Evolutionary conservation across 2,888 invertebrate species (phyloP), one percentile per base, ranked within the genome.

Genomic region (Esperia sulphurella): DNA sequence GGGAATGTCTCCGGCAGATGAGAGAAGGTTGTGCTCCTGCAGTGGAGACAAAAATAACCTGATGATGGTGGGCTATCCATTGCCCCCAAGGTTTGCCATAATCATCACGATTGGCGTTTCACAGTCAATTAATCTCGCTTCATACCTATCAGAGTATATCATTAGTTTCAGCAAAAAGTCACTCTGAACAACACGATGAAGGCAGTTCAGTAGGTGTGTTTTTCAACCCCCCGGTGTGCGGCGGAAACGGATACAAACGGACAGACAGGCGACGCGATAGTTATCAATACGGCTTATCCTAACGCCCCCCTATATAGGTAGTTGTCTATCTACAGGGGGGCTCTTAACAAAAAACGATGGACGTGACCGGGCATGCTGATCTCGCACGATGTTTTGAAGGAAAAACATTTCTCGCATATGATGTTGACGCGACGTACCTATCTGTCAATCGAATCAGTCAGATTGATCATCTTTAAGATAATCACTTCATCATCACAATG

Each of bases 351-450:
- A 71, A 62, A 62, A 59, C 54, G 52, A 49, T 58, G 54, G 56
- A 65, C 75, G 75, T 75, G 75, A 70, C 70, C 57, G 44, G 51
- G 75, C 75, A 75, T 75, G 68, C 65, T 71, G 71, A 75, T 73
- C 65, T 59, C 54, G 57, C 58, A 58, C 63, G 64, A 63, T 52
- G 51, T 59, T 52, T 52, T 56, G 43, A 39, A 45, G 39, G 8
- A 8, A 33, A 21, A 2, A 21, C 21, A 5, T 21, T 21, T 21
- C n/a, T 21, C 21, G 3, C 21, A 21, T 21, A 21, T 3, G 21
- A 21, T 21, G 21, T 21, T 21, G 21, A 21, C 21, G n/a, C 21
- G 21, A 21, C 5, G 5, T 21, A 21, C 21, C 3, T 21, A 21
- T 21, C 5, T 21, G 21, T 21, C 21, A 21, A 21, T 21, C n/a